A percentile compares a stretch with the other conserved stretches of the same genome.
These are phyloP conservation scores for Botia kubotai DNA, from an alignment of 2,797 vertebrate species.

Conservation along the genomic window DNA sequence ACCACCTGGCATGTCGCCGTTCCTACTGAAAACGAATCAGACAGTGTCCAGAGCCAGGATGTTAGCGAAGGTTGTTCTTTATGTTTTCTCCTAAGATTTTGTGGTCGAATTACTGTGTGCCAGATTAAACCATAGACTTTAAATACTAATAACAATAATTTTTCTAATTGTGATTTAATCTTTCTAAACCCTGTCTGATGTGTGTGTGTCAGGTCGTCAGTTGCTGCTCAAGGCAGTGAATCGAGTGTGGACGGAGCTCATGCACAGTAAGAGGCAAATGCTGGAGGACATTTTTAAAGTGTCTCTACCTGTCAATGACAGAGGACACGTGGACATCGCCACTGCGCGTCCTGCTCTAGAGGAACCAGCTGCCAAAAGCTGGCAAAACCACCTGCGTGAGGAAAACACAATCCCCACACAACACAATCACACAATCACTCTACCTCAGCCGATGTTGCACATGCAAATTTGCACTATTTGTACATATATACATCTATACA, in stretches of 20 bases:
- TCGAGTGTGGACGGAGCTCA: slow-evolving; percentile 97
- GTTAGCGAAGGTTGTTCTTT: slow-evolving; percentile 89
- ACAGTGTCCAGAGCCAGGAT: slow-evolving; percentile 89
- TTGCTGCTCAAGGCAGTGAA: slow-evolving; percentile 97
- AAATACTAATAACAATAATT: neutral
- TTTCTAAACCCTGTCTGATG: neutral
- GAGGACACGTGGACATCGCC: slow-evolving; percentile 93
- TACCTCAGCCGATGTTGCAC: too few species aligned
- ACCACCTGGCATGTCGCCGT: slow-evolving; percentile 99
- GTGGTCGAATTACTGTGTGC: neutral
- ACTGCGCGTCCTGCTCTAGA: slow-evolving; percentile 88
- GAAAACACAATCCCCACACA: neutral
- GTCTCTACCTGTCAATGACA: slow-evolving; percentile 91
- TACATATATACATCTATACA: too few species aligned
- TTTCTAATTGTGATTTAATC: neutral
- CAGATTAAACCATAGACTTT: neutral
- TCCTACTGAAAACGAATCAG: slow-evolving; percentile 88
- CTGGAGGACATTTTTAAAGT: slow-evolving; percentile 97
- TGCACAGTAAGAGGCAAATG: slow-evolving; percentile 95
- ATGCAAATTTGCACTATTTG: too few species aligned
- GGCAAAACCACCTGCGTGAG: slow-evolving; percentile 97
- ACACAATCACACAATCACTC: too few species aligned
- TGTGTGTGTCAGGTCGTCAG: slow-evolving; percentile 84
- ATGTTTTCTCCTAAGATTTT: neutral
- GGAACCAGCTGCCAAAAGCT: slow-evolving; percentile 92